phyloP scores from a whole-genome alignment of 1,140 invertebrate genomes.

The Kradibia gibbosae region DNA sequence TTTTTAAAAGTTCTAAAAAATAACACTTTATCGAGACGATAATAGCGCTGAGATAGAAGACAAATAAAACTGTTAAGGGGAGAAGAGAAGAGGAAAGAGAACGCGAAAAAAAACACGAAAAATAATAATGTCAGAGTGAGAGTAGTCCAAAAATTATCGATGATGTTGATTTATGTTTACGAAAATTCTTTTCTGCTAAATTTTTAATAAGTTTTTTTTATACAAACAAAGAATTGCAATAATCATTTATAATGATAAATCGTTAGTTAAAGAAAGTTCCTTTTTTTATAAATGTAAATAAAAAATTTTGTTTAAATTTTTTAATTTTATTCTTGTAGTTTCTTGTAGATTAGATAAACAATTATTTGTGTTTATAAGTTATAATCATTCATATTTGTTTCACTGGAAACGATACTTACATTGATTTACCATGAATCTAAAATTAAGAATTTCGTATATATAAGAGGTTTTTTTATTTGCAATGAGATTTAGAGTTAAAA shows the following conservation, averaged over 20 bases:
- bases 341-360: neutral
- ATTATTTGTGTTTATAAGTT: neutral
- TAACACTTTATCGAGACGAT: constrained; percentile 20
- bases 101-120: neutral
- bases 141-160: too few relatives aligned
- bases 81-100: neutral
- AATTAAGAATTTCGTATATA: neutral
- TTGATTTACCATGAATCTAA: neutral
- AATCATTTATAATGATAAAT: neutral
- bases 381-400: neutral
- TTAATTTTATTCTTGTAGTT: neutral
- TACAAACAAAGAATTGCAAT: too few relatives aligned
- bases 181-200: neutral
- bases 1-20: neutral
- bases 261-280: neutral
- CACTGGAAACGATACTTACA: neutral
- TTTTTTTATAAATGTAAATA: neutral
- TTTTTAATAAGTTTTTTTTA: neutral
- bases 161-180: neutral
- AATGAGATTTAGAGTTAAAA: neutral
- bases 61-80: neutral
- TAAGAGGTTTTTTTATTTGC: neutral
- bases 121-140: neutral
- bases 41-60: constrained; percentile 3
- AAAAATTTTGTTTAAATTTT: neutral